phyloP scores from a whole-genome alignment of 2,888 invertebrate genomes.

The Napeogenes inachia region DNA sequence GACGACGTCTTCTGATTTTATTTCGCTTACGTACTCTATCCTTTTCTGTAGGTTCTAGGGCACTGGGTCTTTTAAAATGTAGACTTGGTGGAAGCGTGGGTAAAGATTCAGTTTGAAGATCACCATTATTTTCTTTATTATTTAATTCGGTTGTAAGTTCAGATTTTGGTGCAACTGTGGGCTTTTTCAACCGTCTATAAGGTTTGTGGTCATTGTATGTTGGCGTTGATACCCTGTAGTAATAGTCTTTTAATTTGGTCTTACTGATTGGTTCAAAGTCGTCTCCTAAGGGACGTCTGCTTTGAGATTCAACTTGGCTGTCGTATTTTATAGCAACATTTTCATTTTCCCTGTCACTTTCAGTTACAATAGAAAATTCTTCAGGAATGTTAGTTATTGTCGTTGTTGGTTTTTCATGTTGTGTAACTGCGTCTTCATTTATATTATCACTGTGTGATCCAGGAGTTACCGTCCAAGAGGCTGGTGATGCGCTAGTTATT shows the following conservation, averaged over 20 bases:
- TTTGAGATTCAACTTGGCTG: conserved; percentile 64
- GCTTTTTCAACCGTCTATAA: conserved; percentile 62
- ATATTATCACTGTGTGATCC: conserved; percentile 47
- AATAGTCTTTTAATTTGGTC: conserved; percentile 68
- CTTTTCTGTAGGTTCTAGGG: conserved; percentile 48
- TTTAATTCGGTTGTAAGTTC: conserved; percentile 43
- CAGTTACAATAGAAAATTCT: conserved; percentile 66
- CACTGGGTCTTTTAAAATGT: conserved; percentile 66
- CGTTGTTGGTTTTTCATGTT: conserved; percentile 52
- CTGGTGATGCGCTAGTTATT: conserved; percentile 53
- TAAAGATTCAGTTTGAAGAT: conserved; percentile 51
- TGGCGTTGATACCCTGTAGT: conserved; percentile 68
- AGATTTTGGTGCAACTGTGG: conserved; percentile 44
- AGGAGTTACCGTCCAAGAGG: conserved; percentile 58
- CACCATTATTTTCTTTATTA: conserved; percentile 45
- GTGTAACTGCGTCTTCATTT: conserved; percentile 49
- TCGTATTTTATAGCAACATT: conserved; percentile 67
- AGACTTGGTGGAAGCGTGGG: conserved; percentile 69
- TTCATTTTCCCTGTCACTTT: conserved; percentile 62
- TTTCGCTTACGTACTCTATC: conserved; percentile 65
- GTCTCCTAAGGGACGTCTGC: conserved; percentile 65
- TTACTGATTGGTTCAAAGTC: conserved; percentile 69
- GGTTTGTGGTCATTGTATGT: conserved; percentile 54
- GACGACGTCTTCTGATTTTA: conserved; percentile 69
- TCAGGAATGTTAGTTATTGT: conserved; percentile 53